Percentiles rank a stretch among this genome's conserved stretches.
These are phyloP conservation scores for Microchirus variegatus DNA, from an alignment of 2,797 vertebrate genomes.

Conservation along the genomic window DNA sequence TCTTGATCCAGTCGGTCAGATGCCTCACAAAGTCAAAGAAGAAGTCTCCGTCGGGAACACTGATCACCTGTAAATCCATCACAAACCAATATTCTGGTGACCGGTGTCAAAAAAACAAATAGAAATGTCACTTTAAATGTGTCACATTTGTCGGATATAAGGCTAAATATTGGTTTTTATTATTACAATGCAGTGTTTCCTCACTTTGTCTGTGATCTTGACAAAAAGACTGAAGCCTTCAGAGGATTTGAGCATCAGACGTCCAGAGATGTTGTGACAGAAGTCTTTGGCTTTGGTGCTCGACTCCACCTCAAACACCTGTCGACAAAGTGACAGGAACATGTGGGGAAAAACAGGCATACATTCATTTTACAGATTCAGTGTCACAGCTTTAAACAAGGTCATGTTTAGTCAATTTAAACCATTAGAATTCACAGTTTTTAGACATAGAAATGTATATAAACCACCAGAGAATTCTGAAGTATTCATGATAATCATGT, in stretches of 20 bases:
- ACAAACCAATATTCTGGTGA: not conserved
- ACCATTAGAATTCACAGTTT: too few species aligned
- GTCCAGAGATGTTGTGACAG: slow-evolving; percentile 92
- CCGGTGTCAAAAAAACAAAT: too few species aligned
- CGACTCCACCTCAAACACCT: slow-evolving; percentile 98
- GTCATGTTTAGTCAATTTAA: too few species aligned
- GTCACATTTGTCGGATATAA: too few species aligned
- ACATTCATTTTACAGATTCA: too few species aligned
- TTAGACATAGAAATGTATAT: too few species aligned
- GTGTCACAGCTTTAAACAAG: too few species aligned
- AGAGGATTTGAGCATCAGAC: slow-evolving; percentile 89
- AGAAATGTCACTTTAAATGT: not conserved
- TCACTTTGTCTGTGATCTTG: slow-evolving; percentile 98
- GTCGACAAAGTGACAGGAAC: not conserved
- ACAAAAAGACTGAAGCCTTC: slow-evolving; percentile 98
- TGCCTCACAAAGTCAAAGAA: slow-evolving; percentile 99
- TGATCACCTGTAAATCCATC: slow-evolving; percentile 88
- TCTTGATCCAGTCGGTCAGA: slow-evolving; percentile 98
- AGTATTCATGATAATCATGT: too few species aligned
- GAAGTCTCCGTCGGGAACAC: slow-evolving; percentile 96
- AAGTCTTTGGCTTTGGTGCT: slow-evolving; percentile 99
- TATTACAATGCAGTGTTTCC: not conserved
- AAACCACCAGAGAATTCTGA: too few species aligned
- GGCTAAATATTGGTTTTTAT: too few species aligned
- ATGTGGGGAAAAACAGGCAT: not conserved